Conservation (phyloP, 2,113 vertebrate species). For the Pristiophorus japonicus region DNA sequence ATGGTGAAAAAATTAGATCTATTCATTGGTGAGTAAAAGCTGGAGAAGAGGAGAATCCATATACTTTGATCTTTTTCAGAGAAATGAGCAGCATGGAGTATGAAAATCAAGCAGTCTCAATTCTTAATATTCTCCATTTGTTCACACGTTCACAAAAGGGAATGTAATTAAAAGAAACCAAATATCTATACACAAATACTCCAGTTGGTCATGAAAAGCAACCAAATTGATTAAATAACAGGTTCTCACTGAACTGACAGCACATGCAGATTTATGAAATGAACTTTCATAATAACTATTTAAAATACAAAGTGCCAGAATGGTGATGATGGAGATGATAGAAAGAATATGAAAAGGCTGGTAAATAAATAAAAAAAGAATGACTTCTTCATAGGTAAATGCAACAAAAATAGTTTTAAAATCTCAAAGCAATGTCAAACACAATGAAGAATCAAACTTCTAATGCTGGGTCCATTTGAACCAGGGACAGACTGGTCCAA, state of each 20-base stretch:
- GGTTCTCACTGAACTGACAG: neutral
- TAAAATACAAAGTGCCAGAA: neutral
- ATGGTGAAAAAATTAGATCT: slow-evolving; percentile 22
- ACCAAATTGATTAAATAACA: slow-evolving; percentile 19
- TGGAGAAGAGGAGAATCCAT: neutral
- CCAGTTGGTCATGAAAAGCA: slow-evolving; percentile 5
- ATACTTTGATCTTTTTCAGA: slow-evolving; percentile 41
- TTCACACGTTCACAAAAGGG: slow-evolving; percentile 37
- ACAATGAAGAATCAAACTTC: neutral
- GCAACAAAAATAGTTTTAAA: slow-evolving; percentile 1
- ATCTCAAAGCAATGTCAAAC: neutral
- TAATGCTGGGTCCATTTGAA: neutral
- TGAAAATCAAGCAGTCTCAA: slow-evolving; percentile 28
- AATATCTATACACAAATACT: slow-evolving; percentile 33
- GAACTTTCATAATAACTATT: neutral
- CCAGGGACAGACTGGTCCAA: neutral
- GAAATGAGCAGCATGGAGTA: slow-evolving; percentile 40
- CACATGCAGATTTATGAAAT: slow-evolving; percentile 39
- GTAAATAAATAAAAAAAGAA: neutral
- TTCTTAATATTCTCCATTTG: slow-evolving; percentile 30
- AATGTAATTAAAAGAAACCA: slow-evolving; percentile 41
- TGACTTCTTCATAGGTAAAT: neutral
- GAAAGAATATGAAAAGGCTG: slow-evolving; percentile 13
- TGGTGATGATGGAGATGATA: too few species aligned
- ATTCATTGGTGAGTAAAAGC: slow-evolving; percentile 31